Percentiles rank a stretch among this genome's conserved stretches.
Evolutionary conservation across 2,797 vertebrate species (phyloP).

Genomic region (Mormyrus proboscirostris): DNA sequence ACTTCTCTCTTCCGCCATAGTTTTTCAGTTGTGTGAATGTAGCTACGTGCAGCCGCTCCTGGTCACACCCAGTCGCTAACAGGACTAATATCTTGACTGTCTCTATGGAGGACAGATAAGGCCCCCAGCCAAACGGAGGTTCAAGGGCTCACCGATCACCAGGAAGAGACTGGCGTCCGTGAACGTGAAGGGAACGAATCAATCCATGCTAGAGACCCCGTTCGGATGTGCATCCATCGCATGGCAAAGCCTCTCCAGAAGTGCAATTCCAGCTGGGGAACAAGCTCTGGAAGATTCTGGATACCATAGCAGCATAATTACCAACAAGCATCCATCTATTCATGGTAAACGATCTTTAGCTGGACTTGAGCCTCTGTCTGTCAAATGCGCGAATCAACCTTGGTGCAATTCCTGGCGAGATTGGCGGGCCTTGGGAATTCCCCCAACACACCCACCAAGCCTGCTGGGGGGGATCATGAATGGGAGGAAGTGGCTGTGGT

Average conservation of each 20-base stretch:
- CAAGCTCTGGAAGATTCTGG: background rate
- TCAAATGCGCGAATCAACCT: background rate
- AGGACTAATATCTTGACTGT: background rate
- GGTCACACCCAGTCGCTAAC: background rate
- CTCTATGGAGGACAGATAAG: background rate
- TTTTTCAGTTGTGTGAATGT: background rate
- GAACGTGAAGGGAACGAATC: background rate
- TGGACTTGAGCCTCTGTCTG: background rate
- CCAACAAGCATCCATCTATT: slow-evolving; percentile 8
- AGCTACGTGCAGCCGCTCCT: background rate
- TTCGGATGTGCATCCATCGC: background rate
- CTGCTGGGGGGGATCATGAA: background rate
- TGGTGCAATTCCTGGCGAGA: background rate
- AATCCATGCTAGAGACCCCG: background rate
- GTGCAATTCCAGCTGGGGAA: background rate
- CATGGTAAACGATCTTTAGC: background rate
- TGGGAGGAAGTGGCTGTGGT: background rate
- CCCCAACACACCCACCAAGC: background rate
- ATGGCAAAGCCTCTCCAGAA: background rate
- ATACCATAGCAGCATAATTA: slow-evolving; percentile 18
- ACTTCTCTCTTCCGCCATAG: background rate
- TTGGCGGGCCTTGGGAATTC: background rate
- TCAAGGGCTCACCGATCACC: background rate
- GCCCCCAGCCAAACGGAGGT: background rate
- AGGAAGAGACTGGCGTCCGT: background rate